phyloP scores from a whole-genome alignment of 2,113 vertebrate genomes.

The Campylorhamphus procurvoides region DNA sequence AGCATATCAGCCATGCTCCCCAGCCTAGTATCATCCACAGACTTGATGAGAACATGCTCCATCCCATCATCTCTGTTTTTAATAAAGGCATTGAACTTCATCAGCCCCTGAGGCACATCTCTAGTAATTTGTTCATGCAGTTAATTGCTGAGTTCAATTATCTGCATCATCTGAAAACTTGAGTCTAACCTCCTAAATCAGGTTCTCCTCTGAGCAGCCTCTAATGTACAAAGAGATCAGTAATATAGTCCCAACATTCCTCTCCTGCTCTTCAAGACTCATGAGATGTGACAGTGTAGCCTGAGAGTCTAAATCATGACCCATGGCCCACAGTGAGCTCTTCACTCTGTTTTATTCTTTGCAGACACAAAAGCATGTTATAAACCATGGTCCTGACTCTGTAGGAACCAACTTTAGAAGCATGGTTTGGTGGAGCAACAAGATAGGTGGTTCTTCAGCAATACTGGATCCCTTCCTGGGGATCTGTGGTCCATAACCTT shows the following conservation, averaged over 20 bases:
- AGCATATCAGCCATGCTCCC: neutral
- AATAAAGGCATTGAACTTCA: neutral
- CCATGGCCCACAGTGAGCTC: neutral
- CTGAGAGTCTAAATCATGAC: neutral
- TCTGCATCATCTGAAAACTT: neutral
- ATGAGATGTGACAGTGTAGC: neutral
- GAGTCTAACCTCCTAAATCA: neutral
- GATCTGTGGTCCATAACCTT: neutral
- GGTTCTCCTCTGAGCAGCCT: neutral
- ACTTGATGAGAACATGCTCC: neutral
- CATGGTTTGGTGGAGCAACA: neutral
- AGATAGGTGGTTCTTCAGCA: neutral
- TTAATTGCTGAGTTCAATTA: neutral
- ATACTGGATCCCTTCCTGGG: neutral
- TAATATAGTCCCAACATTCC: neutral
- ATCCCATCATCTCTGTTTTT: neutral
- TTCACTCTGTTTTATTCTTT: neutral
- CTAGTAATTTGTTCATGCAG: neutral
- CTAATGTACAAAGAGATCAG: neutral
- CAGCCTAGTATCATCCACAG: neutral
- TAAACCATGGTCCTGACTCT: neutral
- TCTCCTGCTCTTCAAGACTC: neutral
- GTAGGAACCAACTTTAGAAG: neutral
- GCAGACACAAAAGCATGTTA: neutral
- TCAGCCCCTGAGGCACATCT: neutral